Evolutionary conservation across 2,113 vertebrate genomes (phyloP), one percentile per base, ranked within the genome.

Genomic region (Pyxicephalus adspersus): DNA sequence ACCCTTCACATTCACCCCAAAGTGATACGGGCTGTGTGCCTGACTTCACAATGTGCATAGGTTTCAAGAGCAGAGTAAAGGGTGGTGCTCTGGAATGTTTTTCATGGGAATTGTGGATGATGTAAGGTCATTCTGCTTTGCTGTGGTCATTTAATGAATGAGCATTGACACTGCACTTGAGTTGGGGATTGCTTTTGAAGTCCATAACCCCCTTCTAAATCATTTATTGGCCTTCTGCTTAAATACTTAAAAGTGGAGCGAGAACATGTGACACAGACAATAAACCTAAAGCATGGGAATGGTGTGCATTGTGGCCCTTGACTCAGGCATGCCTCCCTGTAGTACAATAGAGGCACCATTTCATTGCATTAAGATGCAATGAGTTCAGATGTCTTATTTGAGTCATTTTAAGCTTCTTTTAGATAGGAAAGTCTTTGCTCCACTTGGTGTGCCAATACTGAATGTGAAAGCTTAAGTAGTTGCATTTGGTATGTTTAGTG

Each of bases 1-100:
- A 86, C 84, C 78, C 85, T 86, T 86, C 8, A 83, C 84, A 72
- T 80, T 83, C 84, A 31, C 84, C 65, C 19, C 28, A 74, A 57
- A 76, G 78, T 78, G 83, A 68, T 83, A 84, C 80, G 85, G 28
- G 71, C 50, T 64, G 78, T 55, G 76, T 83, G 66, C 81, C 64
- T 65, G 58, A 28, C 15, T 75, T 83, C 73, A 80, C 71, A 83
- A 31, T 72, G 74, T 68, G 2, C 9, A 83, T 64, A 84, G 71
- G 20, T 64, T 8, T 23, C 15, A 80, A 23, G 83, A 85, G 84
- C 0, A 0, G 84, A 84, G 76, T 0, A 77, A 85, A 86, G 84
- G 83, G 71, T 64, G 83, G 86, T 83, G 75, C 77, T 78, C 73
- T 11, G 26, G 66, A 79, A 81, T 85, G 82, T 84, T 85, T 87